A percentile compares a stretch with the other conserved stretches of the same genome.
These are phyloP conservation scores for Habroteleia sp. DNA, from an alignment of 2,888 invertebrate species.

Conservation along the genomic window DNA sequence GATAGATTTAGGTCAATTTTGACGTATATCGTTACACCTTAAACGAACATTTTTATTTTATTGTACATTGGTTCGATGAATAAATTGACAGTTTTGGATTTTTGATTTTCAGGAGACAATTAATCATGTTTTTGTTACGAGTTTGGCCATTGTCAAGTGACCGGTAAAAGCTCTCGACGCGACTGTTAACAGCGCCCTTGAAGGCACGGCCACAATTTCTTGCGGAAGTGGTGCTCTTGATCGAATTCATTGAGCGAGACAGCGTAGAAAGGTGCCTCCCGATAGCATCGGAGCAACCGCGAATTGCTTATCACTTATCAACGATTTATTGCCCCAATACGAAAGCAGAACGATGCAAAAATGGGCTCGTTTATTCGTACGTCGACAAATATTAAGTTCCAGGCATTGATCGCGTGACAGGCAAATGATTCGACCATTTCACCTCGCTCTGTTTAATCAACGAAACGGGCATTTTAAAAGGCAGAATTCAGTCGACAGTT, in stretches of 20 bases:
- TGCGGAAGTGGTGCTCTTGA: constrained; percentile 50
- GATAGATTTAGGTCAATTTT: too few species aligned
- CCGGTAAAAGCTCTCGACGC: constrained; percentile 30
- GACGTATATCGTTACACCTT: too few species aligned
- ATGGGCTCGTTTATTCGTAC: constrained; percentile 27
- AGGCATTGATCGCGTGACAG: too few species aligned
- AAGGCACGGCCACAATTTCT: constrained; percentile 33
- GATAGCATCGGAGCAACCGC: constrained; percentile 43
- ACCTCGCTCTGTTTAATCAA: too few species aligned
- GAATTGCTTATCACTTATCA: constrained; percentile 33
- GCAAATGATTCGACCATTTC: too few species aligned
- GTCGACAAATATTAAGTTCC: constrained; percentile 15
- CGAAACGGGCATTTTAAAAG: too few species aligned
- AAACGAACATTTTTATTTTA: too few species aligned
- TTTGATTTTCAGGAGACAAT: too few species aligned
- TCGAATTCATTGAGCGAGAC: constrained; percentile 41
- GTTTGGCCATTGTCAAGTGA: constrained; percentile 16
- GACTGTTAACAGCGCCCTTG: constrained; percentile 37
- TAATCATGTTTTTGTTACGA: too few species aligned
- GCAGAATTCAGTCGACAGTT: too few species aligned
- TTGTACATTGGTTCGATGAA: too few species aligned
- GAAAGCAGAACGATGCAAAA: constrained; percentile 16
- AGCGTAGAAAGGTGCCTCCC: constrained; percentile 6
- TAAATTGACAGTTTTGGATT: too few species aligned
- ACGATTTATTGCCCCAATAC: constrained; percentile 29